phyloP scores from a whole-genome alignment of 2,888 invertebrate genomes.

The Zhuqinia jingwanae region DNA sequence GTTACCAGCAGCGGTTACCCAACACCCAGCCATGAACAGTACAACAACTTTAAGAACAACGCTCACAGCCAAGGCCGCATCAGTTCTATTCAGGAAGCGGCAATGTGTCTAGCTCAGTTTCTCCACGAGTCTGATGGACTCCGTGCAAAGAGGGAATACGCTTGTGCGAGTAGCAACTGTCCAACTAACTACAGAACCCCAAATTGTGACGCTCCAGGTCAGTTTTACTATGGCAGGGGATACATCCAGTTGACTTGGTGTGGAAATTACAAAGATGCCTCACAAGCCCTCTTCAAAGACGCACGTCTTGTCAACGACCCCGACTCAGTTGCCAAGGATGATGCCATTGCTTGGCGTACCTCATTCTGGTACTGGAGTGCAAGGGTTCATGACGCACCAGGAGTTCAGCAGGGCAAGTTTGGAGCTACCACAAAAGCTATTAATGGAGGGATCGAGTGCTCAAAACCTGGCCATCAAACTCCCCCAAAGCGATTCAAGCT shows the following conservation, averaged over 20 bases:
- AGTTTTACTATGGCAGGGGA: constrained; percentile 72
- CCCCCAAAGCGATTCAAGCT: not conserved
- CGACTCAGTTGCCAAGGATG: constrained; percentile 72
- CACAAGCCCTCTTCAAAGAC: constrained; percentile 11
- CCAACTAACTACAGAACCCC: constrained; percentile 58
- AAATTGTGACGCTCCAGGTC: constrained; percentile 55
- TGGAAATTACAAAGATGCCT: constrained; percentile 72
- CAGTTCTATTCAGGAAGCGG: constrained; percentile 73
- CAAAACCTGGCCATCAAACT: not conserved
- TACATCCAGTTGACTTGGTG: constrained; percentile 78
- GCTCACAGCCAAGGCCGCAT: constrained; percentile 45
- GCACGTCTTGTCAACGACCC: constrained; percentile 63
- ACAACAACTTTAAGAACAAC: constrained; percentile 34
- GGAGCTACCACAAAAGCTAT: constrained; percentile 71
- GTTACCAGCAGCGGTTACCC: constrained; percentile 76
- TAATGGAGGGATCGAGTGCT: constrained; percentile 41
- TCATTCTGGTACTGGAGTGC: constrained; percentile 73
- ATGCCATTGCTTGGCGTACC: constrained; percentile 64
- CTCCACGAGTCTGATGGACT: constrained; percentile 71
- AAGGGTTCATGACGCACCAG: constrained; percentile 49
- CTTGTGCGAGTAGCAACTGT: constrained; percentile 52
- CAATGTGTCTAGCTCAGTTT: constrained; percentile 76
- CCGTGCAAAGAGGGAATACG: constrained; percentile 71
- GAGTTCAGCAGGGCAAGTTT: constrained; percentile 67
- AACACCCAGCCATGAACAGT: constrained; percentile 67